Evolutionary conservation across 2,888 invertebrate genomes (phyloP), one percentile per base, ranked within the genome.

Genomic region (Tetragonisca angustula): DNA sequence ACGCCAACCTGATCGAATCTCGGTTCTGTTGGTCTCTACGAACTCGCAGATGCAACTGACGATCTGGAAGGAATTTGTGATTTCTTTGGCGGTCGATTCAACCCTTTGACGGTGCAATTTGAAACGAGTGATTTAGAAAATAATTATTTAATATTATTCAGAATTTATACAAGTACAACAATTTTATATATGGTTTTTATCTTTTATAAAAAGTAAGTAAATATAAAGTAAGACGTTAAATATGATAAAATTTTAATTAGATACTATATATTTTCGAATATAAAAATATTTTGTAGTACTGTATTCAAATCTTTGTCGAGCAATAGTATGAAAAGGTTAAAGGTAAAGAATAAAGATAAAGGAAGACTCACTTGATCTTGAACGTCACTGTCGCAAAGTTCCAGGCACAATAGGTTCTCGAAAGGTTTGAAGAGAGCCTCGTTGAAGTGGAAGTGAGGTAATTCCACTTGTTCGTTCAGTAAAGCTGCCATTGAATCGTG

Each of bases 1-100:
- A 76, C 99, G 96, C 99, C 99, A 99, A 0, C 99, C 99, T 0
- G 98, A 99, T 88, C 98, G 96, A 64, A 99, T 98, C 95, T 99
- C 98, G 83, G 97, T 97, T 90, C 98, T 96, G 94, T 98, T 98
- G 0, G 98, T 98, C 94, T 99, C 99, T 0, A 99, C 99, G 91
- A 99, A 98, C 94, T 99, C 99, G 94, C 99, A 99, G 70, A 99
- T 97, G 90, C 98, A 98, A 76, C 98, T 98, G 67, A 99, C 98
- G 90, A 99, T 98, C 97, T 98, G 65, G 11, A 49, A 62, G 15
- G 5, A 15, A 32, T 64, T 64, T 21, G 13, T 21, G 13, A 32
- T 32, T 11, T 11, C 21, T 19, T 56, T 54, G 43, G 43, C 43
- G 43, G 1, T 56, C 56, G 56, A n/a, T 56, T 56, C n/a, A n/a